These are phyloP conservation scores for Spea bombifrons DNA, from an alignment of 2,113 vertebrate genomes.

Conservation along the genomic window DNA sequence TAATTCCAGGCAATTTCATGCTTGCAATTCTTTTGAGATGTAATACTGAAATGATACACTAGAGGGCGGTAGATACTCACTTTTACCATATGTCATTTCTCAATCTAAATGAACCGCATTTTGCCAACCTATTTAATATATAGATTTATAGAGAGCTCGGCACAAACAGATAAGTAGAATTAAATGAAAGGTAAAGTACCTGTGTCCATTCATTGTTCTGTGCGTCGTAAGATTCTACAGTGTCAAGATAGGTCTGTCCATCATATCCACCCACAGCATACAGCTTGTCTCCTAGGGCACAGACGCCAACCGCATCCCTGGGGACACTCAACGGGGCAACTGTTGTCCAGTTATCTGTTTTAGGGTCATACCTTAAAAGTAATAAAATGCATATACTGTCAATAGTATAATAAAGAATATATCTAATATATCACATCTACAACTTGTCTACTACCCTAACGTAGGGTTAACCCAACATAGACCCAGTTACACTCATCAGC, in stretches of 20 bases:
- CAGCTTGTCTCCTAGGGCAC: slow-evolving; percentile 84
- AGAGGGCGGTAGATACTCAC: slow-evolving; percentile 1
- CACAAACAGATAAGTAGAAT: neutral
- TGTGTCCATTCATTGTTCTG: slow-evolving; percentile 95
- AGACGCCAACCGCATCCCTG: slow-evolving; percentile 88
- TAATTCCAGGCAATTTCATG: too few species aligned
- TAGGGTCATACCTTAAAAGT: slow-evolving; percentile 84
- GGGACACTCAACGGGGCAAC: slow-evolving; percentile 86
- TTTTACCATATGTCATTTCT: neutral
- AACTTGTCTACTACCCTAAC: too few species aligned
- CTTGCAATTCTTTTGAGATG: neutral
- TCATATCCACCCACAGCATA: slow-evolving; percentile 95
- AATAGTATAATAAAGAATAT: too few species aligned
- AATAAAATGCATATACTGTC: neutral
- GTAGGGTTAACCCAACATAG: too few species aligned
- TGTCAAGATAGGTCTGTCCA: slow-evolving; percentile 85
- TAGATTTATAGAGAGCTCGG: neutral
- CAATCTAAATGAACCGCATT: too few species aligned
- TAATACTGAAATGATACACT: neutral
- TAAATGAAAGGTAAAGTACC: slow-evolving; percentile 64
- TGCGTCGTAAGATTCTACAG: slow-evolving; percentile 90
- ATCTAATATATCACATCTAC: too few species aligned
- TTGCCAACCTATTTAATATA: too few species aligned
- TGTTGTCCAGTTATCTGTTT: slow-evolving; percentile 90
- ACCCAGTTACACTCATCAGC: too few species aligned